phyloP scores from a whole-genome alignment of 2,113 vertebrate genomes.

The Murina feae region DNA sequence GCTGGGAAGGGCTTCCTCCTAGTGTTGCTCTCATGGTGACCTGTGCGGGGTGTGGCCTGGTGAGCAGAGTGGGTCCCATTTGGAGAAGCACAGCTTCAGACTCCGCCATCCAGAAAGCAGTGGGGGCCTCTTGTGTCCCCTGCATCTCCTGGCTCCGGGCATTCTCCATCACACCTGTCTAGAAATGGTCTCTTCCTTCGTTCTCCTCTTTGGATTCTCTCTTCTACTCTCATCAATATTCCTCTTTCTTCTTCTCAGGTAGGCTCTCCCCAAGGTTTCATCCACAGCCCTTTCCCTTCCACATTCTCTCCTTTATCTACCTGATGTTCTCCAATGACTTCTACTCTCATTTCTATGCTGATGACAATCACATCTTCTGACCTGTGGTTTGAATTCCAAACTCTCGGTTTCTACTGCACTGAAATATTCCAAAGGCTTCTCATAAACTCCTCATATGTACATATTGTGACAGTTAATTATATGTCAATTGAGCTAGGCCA shows the following conservation, averaged over 20 bases:
- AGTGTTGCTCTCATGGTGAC: rapidly evolving
- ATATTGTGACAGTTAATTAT: not conserved
- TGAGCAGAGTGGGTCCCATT: not conserved
- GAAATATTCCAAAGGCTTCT: not conserved
- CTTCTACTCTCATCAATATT: not conserved
- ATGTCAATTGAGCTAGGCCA: not conserved
- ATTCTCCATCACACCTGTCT: rapidly evolving
- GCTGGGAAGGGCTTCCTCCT: not conserved
- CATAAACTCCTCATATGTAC: not conserved
- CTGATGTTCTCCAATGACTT: not conserved
- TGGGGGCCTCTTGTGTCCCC: not conserved
- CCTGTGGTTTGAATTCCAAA: not conserved
- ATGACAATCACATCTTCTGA: not conserved
- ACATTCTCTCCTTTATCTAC: not conserved
- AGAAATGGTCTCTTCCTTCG: not conserved
- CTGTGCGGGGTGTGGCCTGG: too few species aligned
- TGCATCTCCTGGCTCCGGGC: rapidly evolving
- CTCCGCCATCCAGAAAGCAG: not conserved
- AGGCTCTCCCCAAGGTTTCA: not conserved
- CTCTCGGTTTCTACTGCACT: not conserved
- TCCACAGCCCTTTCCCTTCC: not conserved
- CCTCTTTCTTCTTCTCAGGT: not conserved
- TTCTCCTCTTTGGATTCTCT: rapidly evolving
- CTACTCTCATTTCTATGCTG: not conserved
- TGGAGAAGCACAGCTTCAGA: not conserved